Evolutionary conservation across 1,140 invertebrate species (phyloP), one percentile per base, ranked within the genome.

Genomic region (Lucilia cuprina): DNA sequence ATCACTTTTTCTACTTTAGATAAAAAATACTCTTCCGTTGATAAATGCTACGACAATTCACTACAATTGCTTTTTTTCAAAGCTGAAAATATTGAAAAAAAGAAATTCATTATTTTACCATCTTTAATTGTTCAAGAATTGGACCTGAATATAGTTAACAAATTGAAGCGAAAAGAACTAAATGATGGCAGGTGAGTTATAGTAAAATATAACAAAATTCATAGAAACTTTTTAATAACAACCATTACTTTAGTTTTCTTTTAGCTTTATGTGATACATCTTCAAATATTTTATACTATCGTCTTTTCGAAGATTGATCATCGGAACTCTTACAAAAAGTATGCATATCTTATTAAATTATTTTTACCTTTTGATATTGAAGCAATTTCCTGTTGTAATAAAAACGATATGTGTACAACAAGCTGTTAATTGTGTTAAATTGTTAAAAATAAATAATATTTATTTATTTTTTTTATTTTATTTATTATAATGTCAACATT

Each of bases 401-500:
- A 17, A n/a, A 55, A 55, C 17, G 50, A 17, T 17, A 5, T 2
- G 50, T 17, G 17, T 55, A 55, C 2, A 49, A 49, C 49, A 14
- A 49, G 13, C 1, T 2, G 5, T 49, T 2, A 49, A 49, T 12
- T 12, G 49, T 30, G 25, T 30, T 30, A 30, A 30, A 30, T 2
- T 41, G 41, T 41, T 55, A 55, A 70, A 70, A 70, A 70, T 70
- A 70, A 70, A 70, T 70, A 70, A 70, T 70, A 41, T 41, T 41
- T 41, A 41, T 41, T 41, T 70, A 70, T 70, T 70, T n/a, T n/a
- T n/a, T n/a, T n/a, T n/a, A n/a, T n/a, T n/a, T n/a, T 21, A 3
- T 70, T 70, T 70, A 70, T 70, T 21, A 70, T 21, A 70, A 70
- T 70, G 65, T 21, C 19, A 70, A 70, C 21, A 70, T 70, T 21